These are phyloP conservation scores for Nibea albiflora DNA, from an alignment of 2,113 vertebrate genomes.

Conservation along the genomic window DNA sequence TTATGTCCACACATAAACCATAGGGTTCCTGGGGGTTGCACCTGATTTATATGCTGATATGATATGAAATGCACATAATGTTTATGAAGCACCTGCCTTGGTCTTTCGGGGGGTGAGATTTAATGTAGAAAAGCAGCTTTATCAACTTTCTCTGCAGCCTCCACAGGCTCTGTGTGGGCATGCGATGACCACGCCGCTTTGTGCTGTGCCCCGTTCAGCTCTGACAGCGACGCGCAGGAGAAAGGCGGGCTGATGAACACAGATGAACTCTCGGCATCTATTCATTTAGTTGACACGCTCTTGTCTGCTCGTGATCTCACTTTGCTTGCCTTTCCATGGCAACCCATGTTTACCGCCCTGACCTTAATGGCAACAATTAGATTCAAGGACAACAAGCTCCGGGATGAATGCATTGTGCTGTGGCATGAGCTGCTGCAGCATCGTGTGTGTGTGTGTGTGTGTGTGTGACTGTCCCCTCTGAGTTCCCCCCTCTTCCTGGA, in stretches of 20 bases:
- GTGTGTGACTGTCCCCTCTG: conserved; percentile 10
- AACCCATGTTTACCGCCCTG: not conserved
- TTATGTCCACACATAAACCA: conserved; percentile 25
- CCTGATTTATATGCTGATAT: conserved; percentile 47
- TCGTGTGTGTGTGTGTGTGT: conserved; percentile 7
- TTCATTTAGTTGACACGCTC: conserved; percentile 55
- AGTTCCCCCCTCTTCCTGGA: not conserved
- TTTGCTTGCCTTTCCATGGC: conserved; percentile 40
- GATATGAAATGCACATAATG: conserved; percentile 43
- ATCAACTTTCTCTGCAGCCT: conserved; percentile 39
- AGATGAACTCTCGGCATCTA: conserved; percentile 19
- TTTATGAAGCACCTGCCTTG: conserved; percentile 23
- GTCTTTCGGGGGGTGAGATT: conserved; percentile 38
- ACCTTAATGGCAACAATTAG: conserved; percentile 22
- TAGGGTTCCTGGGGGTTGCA: conserved; percentile 23
- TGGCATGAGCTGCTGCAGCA: not conserved
- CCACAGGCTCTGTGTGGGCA: conserved; percentile 44
- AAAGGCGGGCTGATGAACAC: conserved; percentile 37
- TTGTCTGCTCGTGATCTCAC: conserved; percentile 26
- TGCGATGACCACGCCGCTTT: conserved; percentile 39
- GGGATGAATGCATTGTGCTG: conserved; percentile 7
- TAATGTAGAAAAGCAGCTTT: conserved; percentile 41
- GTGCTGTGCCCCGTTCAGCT: conserved; percentile 14
- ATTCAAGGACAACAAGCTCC: conserved; percentile 27
- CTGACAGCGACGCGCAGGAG: conserved; percentile 32